These are phyloP conservation scores for Troilus luridus DNA, from an alignment of 2,888 invertebrate genomes.

Conservation along the genomic window DNA sequence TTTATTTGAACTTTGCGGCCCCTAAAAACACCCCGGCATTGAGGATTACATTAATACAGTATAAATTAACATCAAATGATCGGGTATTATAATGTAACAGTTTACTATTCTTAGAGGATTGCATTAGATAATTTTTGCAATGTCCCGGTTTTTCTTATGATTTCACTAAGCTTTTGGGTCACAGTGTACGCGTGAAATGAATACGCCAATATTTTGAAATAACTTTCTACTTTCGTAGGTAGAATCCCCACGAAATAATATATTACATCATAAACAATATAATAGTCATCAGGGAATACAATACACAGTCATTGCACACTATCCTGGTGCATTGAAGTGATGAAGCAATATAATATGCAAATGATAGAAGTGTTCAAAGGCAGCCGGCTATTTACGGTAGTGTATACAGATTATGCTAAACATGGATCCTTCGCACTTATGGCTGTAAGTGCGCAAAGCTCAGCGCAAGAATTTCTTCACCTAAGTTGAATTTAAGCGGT, in stretches of 20 bases:
- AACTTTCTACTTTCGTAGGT: not conserved
- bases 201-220: not conserved
- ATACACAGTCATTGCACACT: not conserved
- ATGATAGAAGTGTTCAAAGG: not conserved
- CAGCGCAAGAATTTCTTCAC: not conserved
- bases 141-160: too few relatives aligned
- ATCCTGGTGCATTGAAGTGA: not conserved
- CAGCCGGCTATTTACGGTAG: not conserved
- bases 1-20: too few relatives aligned
- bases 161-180: not conserved
- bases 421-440: not conserved
- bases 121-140: too few relatives aligned
- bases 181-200: not conserved
- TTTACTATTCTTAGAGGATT: too few relatives aligned
- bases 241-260: not conserved
- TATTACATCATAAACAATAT: not conserved
- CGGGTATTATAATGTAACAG: too few relatives aligned
- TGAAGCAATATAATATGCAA: slow-evolving; percentile 31
- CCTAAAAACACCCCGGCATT: too few relatives aligned
- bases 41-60: too few relatives aligned
- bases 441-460: too few relatives aligned
- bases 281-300: not conserved
- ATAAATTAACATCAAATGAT: too few relatives aligned
- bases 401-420: not conserved
- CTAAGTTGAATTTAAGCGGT: not conserved